phyloP scores from a whole-genome alignment of 2,888 invertebrate species.

The Peribatodes rhomboidaria region DNA sequence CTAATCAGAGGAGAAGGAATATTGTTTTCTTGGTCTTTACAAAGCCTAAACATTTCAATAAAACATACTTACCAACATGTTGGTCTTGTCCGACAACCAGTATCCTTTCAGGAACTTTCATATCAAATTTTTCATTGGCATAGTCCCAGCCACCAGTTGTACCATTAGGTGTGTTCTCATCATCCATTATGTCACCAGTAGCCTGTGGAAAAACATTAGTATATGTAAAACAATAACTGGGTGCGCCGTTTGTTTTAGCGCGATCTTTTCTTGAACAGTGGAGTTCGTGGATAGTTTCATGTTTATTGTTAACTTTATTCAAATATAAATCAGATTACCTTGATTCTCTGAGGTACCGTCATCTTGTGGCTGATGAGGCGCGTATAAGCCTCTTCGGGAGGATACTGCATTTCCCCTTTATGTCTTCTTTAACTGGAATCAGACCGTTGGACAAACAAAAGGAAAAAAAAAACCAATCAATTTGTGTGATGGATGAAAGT shows the following conservation, averaged over 20 bases:
- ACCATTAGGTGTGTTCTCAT: constrained; percentile 88
- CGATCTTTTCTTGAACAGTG: too few relatives aligned
- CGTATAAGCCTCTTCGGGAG: constrained; percentile 80
- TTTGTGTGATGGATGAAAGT: constrained; percentile 4
- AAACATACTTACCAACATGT: constrained; percentile 82
- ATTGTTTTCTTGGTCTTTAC: neutral
- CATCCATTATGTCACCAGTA: constrained; percentile 89
- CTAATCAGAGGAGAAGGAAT: neutral
- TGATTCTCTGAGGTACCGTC: constrained; percentile 83
- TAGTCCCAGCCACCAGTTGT: constrained; percentile 88
- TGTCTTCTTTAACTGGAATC: constrained; percentile 34
- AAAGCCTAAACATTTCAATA: neutral
- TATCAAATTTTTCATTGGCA: constrained; percentile 92
- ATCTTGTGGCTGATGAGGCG: constrained; percentile 83
- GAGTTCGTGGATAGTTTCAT: neutral
- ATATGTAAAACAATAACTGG: neutral
- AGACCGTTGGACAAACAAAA: constrained; percentile 24
- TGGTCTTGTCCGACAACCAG: constrained; percentile 94
- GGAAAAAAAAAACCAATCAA: neutral
- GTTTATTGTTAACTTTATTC: neutral
- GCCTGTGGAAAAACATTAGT: constrained; percentile 78
- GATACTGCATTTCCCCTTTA: constrained; percentile 69
- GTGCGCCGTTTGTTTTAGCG: too few relatives aligned
- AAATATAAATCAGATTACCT: constrained; percentile 58
- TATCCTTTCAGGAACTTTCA: constrained; percentile 98